These are phyloP conservation scores for Brachypalpus laphriformis DNA, from an alignment of 2,888 invertebrate species.

Conservation along the genomic window DNA sequence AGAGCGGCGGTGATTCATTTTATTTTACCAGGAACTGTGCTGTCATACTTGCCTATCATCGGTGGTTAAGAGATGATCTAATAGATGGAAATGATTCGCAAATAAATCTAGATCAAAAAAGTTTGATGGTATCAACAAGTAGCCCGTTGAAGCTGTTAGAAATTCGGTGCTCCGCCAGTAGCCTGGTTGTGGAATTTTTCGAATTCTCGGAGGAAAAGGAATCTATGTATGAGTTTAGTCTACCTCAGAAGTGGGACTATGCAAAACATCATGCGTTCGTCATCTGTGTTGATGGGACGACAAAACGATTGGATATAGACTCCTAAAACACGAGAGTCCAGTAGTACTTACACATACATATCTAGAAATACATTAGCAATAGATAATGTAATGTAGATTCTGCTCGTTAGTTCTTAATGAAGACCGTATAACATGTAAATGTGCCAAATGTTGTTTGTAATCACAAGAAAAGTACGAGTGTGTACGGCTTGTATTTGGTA, in stretches of 20 bases:
- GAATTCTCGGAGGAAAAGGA: conserved; percentile 75
- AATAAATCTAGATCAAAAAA: conserved; percentile 16
- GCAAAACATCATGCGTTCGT: conserved; percentile 78
- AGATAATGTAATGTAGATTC: neutral
- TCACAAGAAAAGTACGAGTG: no score
- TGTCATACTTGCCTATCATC: conserved; percentile 80
- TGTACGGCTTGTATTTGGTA: no score
- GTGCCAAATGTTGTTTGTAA: neutral
- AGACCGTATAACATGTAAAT: neutral
- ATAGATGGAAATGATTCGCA: neutral
- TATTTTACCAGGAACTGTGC: conserved; percentile 81
- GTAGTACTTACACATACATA: neutral
- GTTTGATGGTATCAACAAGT: conserved; percentile 2
- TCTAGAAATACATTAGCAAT: neutral
- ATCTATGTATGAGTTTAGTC: conserved; percentile 72
- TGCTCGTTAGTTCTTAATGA: neutral
- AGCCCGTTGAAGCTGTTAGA: conserved; percentile 78
- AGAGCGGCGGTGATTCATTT: conserved; percentile 79
- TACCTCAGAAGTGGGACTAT: conserved; percentile 73
- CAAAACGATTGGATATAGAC: conserved; percentile 76
- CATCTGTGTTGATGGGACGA: conserved; percentile 78
- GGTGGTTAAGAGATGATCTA: conserved; percentile 78
- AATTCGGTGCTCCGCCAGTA: conserved; percentile 78
- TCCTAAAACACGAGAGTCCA: neutral
- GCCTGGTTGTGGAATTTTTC: conserved; percentile 79